Evolutionary conservation across 1,140 invertebrate genomes (phyloP).

Genomic region (Eriosoma lanigerum): DNA sequence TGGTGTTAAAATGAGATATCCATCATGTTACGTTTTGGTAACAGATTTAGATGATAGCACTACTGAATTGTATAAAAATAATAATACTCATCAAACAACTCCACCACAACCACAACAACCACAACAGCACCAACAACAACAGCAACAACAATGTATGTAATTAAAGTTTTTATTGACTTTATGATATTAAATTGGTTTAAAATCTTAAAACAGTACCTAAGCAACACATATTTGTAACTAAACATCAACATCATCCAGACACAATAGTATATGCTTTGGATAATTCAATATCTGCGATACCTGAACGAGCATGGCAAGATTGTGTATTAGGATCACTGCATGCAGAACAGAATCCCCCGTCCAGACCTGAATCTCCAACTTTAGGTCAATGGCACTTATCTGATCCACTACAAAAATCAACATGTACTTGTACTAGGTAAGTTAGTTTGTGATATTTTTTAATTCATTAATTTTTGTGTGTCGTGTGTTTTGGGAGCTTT

Average conservation of each 20-base stretch:
- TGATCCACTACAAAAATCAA: slow-evolving; percentile 78
- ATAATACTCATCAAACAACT: slow-evolving; percentile 41
- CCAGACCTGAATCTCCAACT: slow-evolving; percentile 59
- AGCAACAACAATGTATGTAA: slow-evolving; percentile 20
- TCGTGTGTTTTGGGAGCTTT: slow-evolving; percentile 30
- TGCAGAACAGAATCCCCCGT: slow-evolving; percentile 57
- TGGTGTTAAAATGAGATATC: slow-evolving; percentile 91
- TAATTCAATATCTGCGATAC: slow-evolving; percentile 64
- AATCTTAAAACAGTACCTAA: slow-evolving; percentile 15
- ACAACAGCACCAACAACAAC: not conserved
- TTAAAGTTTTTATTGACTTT: not conserved
- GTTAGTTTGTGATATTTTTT: slow-evolving; percentile 55
- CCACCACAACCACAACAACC: not conserved
- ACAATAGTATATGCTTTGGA: slow-evolving; percentile 59
- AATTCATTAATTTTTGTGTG: not conserved
- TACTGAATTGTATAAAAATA: slow-evolving; percentile 52
- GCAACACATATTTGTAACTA: slow-evolving; percentile 27
- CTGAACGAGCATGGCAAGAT: slow-evolving; percentile 78
- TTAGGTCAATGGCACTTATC: slow-evolving; percentile 75
- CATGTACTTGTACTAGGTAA: slow-evolving; percentile 77
- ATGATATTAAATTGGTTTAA: not conserved
- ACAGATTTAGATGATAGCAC: slow-evolving; percentile 79
- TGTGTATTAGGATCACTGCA: slow-evolving; percentile 64
- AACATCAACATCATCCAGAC: slow-evolving; percentile 55
- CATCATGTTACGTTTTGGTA: slow-evolving; percentile 87